Conservation (phyloP, 2,113 vertebrate genomes). For the Bos indicus region DNA sequence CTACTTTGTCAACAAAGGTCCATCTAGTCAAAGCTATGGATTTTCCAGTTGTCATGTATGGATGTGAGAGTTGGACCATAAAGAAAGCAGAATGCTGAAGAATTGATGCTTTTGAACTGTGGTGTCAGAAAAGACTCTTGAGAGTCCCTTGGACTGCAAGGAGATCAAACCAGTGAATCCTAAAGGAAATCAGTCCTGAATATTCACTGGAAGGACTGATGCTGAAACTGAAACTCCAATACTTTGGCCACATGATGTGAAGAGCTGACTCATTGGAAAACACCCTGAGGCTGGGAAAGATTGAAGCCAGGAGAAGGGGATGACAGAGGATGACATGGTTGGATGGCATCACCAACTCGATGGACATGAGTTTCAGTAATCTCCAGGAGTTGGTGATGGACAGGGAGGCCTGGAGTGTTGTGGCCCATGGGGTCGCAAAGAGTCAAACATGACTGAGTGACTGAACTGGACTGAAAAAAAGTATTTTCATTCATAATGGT, state of each 20-base stretch:
- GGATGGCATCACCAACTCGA: not conserved
- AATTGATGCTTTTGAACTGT: not conserved
- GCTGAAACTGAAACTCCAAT: not conserved
- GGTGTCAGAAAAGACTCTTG: not conserved
- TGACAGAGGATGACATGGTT: not conserved
- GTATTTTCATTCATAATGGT: not conserved
- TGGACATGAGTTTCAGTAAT: not conserved
- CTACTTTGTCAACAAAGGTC: not conserved
- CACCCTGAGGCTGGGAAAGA: not conserved
- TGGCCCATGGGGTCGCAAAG: not conserved
- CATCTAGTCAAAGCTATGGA: not conserved
- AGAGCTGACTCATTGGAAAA: not conserved
- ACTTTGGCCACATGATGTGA: accelerated
- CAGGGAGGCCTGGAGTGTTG: not conserved
- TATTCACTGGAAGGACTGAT: not conserved
- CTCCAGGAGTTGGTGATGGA: not conserved
- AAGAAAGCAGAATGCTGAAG: not conserved
- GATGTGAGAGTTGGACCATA: not conserved
- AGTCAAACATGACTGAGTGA: not conserved
- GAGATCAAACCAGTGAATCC: not conserved
- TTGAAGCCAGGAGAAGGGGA: not conserved
- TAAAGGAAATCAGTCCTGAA: not conserved
- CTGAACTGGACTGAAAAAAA: not conserved
- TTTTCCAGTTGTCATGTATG: not conserved
- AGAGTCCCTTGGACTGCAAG: not conserved